Evolutionary conservation across 2,113 vertebrate species (phyloP).

Genomic region (Thalassarche chlororhynchos): DNA sequence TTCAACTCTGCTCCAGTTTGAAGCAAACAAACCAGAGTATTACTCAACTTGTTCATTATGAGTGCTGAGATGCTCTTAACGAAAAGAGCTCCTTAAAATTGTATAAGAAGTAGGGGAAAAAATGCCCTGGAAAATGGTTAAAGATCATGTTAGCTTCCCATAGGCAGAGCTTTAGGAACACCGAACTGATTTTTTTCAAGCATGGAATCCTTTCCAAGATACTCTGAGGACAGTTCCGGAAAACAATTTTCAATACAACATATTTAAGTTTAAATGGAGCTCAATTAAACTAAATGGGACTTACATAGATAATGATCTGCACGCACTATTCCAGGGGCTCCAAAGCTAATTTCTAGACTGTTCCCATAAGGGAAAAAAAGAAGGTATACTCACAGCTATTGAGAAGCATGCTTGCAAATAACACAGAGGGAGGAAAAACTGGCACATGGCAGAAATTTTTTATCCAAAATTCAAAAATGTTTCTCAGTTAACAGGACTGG

Average conservation of each 20-base stretch:
- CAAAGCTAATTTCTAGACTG: neutral
- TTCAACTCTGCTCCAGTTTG: neutral
- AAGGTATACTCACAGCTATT: neutral
- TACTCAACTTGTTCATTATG: neutral
- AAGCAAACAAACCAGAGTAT: neutral
- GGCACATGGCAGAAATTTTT: neutral
- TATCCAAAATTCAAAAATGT: neutral
- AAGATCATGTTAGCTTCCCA: neutral
- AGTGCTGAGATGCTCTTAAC: neutral
- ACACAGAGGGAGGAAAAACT: neutral
- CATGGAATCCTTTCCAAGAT: neutral
- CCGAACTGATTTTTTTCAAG: neutral
- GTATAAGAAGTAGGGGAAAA: neutral
- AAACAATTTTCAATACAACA: neutral
- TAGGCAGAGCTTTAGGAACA: neutral
- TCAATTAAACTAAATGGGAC: constrained; percentile 10
- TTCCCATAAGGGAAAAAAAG: neutral
- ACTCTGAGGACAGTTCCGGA: neutral
- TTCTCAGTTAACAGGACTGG: neutral
- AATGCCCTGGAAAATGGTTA: neutral
- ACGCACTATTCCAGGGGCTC: neutral
- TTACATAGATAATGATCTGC: neutral
- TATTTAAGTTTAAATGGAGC: constrained; percentile 5
- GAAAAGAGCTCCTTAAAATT: neutral
- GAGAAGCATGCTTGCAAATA: neutral